Evolutionary conservation across 64 coral and sea anemone genomes (phyloP).

Genomic region (Porites australiensis): DNA sequence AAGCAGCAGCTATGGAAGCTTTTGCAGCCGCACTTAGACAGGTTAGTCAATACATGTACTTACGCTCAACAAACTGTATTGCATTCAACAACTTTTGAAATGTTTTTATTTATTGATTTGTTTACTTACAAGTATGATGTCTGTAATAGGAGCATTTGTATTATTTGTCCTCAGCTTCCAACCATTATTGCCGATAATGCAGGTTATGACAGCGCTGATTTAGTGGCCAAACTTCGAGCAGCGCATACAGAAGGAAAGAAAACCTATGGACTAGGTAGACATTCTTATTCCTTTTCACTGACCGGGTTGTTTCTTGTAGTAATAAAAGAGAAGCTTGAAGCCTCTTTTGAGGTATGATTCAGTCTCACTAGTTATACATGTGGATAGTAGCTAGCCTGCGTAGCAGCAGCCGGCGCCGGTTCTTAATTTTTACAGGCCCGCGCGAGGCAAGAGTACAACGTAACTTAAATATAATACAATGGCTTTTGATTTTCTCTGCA

Average conservation of each 20-base stretch:
- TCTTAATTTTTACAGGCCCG: too few relatives aligned
- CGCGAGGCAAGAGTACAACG: too few relatives aligned
- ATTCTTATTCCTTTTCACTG: not conserved
- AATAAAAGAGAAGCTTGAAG: not conserved
- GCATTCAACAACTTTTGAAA: not conserved
- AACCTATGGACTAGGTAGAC: constrained; percentile 87
- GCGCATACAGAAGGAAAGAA: constrained; percentile 88
- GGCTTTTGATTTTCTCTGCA: too few relatives aligned
- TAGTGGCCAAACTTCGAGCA: constrained; percentile 96
- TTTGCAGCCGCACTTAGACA: constrained; percentile 92
- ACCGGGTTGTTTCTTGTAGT: not conserved
- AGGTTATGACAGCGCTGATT: constrained; percentile 98
- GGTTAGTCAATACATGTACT: constrained; percentile 21
- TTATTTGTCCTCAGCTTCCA: constrained; percentile 65
- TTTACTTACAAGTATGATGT: not conserved
- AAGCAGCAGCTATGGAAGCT: constrained; percentile 89
- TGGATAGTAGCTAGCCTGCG: too few relatives aligned
- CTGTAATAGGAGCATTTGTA: too few relatives aligned
- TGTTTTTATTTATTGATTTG: not conserved
- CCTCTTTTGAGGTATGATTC: too few relatives aligned
- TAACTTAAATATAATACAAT: too few relatives aligned
- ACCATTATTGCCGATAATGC: constrained; percentile 99
- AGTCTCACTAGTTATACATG: too few relatives aligned
- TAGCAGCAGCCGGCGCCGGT: too few relatives aligned
- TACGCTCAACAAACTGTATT: not conserved